A percentile compares a stretch with the other conserved stretches of the same genome.
These are phyloP conservation scores for Procavia capensis DNA, from an alignment of 2,113 vertebrate species.

Conservation along the genomic window DNA sequence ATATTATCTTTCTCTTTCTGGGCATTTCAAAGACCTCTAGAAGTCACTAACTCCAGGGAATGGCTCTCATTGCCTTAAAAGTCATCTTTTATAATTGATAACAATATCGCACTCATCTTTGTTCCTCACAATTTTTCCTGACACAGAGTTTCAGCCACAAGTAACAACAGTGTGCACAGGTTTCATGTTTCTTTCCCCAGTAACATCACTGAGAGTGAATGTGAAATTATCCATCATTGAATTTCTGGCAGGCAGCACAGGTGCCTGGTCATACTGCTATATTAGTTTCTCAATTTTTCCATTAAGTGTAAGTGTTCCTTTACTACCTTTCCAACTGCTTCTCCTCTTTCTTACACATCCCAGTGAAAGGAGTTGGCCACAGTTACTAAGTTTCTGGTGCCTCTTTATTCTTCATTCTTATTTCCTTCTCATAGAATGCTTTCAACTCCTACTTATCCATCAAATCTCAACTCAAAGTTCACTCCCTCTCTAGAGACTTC, in stretches of 20 bases:
- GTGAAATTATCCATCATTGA: background rate
- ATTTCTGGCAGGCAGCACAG: background rate
- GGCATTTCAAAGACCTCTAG: background rate
- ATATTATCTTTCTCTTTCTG: background rate
- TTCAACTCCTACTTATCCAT: background rate
- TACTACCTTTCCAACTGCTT: background rate
- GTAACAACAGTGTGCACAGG: background rate
- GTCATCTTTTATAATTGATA: background rate
- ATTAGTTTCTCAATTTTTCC: background rate
- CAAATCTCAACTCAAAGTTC: background rate
- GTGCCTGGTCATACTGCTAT: rapidly evolving
- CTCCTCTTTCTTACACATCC: too few species aligned
- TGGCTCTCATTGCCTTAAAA: background rate
- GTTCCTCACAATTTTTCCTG: background rate
- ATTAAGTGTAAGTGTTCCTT: background rate
- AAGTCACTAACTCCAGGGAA: background rate
- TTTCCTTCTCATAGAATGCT: background rate
- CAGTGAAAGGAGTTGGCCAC: rapidly evolving
- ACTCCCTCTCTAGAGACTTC: background rate
- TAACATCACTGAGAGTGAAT: background rate
- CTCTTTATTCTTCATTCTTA: background rate
- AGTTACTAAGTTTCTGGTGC: background rate
- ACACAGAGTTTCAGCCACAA: background rate
- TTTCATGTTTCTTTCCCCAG: rapidly evolving
- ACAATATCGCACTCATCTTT: background rate